Conservation (phyloP, 2,888 invertebrate species). For the Cerastis rubricosa region DNA sequence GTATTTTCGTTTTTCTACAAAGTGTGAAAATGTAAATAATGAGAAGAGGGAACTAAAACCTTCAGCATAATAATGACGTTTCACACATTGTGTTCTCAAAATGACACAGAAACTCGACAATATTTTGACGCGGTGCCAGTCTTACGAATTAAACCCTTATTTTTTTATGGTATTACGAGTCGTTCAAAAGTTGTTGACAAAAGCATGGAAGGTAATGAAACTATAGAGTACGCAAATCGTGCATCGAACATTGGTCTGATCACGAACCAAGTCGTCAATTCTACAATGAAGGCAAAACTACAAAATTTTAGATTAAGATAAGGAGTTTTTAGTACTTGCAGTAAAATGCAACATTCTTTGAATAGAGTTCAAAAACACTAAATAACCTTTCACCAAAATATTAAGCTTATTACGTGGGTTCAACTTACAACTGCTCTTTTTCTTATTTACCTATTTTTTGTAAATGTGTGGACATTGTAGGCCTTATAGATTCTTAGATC, state of each 20-base stretch:
- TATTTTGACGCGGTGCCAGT: neutral
- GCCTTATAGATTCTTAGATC: too few relatives aligned
- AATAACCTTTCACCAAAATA: neutral
- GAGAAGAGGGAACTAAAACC: neutral
- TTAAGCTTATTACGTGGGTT: neutral
- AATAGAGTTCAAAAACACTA: neutral
- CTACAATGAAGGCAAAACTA: conserved; percentile 18
- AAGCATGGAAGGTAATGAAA: conserved; percentile 4
- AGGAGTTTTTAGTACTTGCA: conserved; percentile 22
- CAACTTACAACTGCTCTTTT: too few relatives aligned
- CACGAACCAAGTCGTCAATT: conserved; percentile 30
- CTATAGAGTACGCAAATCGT: conserved; percentile 17
- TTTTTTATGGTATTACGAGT: neutral
- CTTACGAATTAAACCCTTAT: neutral
- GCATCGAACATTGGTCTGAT: conserved; percentile 22
- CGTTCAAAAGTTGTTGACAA: conserved; percentile 10
- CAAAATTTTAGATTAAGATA: conserved; percentile 14
- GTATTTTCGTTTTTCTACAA: neutral
- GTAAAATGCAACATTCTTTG: conserved; percentile 29
- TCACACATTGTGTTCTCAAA: neutral
- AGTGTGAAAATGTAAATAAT: neutral
- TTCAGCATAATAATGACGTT: neutral
- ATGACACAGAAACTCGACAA: neutral
- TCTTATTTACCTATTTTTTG: too few relatives aligned
- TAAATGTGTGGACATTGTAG: too few relatives aligned